phyloP scores from a whole-genome alignment of 2,888 invertebrate species.

The Nipponacmea schrenckii region DNA sequence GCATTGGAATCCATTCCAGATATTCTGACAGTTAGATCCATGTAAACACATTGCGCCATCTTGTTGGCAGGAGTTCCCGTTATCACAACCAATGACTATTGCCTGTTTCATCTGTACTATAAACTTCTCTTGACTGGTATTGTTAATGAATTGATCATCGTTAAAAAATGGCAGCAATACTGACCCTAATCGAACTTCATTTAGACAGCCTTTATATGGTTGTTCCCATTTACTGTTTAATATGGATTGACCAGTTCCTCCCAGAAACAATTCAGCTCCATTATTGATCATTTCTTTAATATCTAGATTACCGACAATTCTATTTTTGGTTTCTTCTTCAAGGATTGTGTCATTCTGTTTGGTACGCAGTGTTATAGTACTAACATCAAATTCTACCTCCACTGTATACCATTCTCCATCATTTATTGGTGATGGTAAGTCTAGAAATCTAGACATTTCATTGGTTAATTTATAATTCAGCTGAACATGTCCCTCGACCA shows the following conservation, averaged over 20 bases:
- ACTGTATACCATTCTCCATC: slow-evolving; percentile 46
- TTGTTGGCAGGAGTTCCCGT: slow-evolving; percentile 22
- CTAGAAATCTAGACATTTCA: slow-evolving; percentile 20
- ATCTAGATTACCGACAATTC: background rate
- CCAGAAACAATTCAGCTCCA: slow-evolving; percentile 24
- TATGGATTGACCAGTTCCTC: slow-evolving; percentile 3
- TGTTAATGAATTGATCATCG: slow-evolving; percentile 65
- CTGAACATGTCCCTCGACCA: slow-evolving; percentile 41
- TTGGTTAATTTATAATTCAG: slow-evolving; percentile 41
- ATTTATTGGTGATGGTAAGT: slow-evolving; percentile 26
- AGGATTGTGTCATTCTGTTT: slow-evolving; percentile 14
- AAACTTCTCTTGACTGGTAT: slow-evolving; percentile 44
- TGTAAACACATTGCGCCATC: slow-evolving; percentile 73
- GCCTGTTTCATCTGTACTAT: background rate
- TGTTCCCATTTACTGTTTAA: slow-evolving; percentile 10
- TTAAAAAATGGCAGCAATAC: slow-evolving; percentile 87
- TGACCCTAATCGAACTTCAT: slow-evolving; percentile 85
- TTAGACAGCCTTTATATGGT: slow-evolving; percentile 82
- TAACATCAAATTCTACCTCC: slow-evolving; percentile 24
- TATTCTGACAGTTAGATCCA: slow-evolving; percentile 72
- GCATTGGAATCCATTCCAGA: slow-evolving; percentile 58
- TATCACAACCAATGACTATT: background rate
- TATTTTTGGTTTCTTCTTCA: slow-evolving; percentile 13
- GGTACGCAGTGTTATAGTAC: slow-evolving; percentile 31
- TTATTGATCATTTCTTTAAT: slow-evolving; percentile 20